Conservation (phyloP, 1,140 invertebrate genomes). For the Myzus persicae region DNA sequence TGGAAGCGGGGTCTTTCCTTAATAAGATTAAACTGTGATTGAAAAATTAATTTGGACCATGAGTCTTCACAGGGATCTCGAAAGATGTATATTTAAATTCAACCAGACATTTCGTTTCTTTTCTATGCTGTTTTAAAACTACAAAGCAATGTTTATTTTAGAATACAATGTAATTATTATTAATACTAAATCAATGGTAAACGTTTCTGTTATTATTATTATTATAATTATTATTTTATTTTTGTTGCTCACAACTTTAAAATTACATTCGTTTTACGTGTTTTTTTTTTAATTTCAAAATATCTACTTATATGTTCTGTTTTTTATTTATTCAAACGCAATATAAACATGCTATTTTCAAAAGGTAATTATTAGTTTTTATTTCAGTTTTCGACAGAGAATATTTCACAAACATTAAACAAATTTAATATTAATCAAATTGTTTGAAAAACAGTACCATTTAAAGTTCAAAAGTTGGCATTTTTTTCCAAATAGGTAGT, state of each 20-base stretch:
- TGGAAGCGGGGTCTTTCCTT: neutral
- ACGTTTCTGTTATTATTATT: neutral
- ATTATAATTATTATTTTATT: no score
- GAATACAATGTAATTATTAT: neutral
- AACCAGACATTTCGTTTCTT: neutral
- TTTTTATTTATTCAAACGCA: conserved; percentile 8
- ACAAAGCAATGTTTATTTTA: neutral
- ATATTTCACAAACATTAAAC: conserved; percentile 4
- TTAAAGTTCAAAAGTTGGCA: neutral
- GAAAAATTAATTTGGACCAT: neutral
- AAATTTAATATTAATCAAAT: neutral
- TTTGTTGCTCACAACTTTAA: neutral
- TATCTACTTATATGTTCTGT: neutral
- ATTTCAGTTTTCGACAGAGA: neutral
- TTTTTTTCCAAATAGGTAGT: neutral
- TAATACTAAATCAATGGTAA: neutral
- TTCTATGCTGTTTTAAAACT: neutral
- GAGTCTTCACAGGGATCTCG: neutral
- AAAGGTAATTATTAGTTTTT: conserved; percentile 7
- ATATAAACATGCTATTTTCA: conserved; percentile 6
- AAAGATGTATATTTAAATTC: neutral
- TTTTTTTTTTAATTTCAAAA: neutral
- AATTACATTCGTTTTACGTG: neutral
- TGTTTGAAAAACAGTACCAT: neutral
- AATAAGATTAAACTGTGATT: neutral